These are phyloP conservation scores for Xylota segnis DNA, from an alignment of 2,888 invertebrate genomes.

Conservation along the genomic window DNA sequence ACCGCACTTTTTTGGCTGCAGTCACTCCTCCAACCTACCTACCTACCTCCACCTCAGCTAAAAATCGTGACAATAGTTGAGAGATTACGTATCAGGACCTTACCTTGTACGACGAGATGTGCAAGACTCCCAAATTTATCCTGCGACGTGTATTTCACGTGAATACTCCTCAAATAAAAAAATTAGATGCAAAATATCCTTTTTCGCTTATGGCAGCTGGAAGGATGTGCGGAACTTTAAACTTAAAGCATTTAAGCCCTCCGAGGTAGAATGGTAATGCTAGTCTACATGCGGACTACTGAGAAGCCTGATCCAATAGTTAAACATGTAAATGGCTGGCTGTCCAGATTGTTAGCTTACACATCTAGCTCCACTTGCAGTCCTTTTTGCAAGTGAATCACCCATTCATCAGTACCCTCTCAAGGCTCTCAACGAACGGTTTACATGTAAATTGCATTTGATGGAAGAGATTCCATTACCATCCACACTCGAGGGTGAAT, in stretches of 20 bases:
- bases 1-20: too few species aligned
- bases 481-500: constrained; percentile 22
- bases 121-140: too few species aligned
- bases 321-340: constrained; percentile 22
- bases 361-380: not conserved
- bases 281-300: not conserved
- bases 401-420: not conserved
- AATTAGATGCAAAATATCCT: too few species aligned
- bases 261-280: not conserved
- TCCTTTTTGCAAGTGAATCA: not conserved
- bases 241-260: not conserved
- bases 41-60: too few species aligned
- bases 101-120: too few species aligned
- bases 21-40: too few species aligned
- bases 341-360: constrained; percentile 7
- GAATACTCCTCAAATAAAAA: too few species aligned
- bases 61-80: too few species aligned
- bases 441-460: constrained; percentile 65
- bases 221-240: not conserved
- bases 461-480: constrained; percentile 50
- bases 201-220: too few species aligned
- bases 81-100: too few species aligned
- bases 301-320: not conserved
- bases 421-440: not conserved
- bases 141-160: too few species aligned